These are phyloP conservation scores for Chloroceryle inda DNA, from an alignment of 2,797 vertebrate species.

Conservation along the genomic window DNA sequence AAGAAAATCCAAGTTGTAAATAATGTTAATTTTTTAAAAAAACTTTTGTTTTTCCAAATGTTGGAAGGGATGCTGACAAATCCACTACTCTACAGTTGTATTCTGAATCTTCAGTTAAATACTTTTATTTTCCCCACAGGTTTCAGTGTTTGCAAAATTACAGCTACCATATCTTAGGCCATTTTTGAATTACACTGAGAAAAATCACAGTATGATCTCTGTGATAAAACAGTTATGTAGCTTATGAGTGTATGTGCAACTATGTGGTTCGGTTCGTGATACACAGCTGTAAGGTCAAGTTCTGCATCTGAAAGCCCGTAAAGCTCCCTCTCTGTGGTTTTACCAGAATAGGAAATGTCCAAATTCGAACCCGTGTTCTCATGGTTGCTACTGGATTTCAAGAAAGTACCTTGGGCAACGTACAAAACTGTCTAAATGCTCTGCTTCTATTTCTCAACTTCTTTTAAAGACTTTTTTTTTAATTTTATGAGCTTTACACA, in stretches of 20 bases:
- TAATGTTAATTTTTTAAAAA: not conserved
- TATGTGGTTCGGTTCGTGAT: not conserved
- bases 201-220: not conserved
- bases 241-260: not conserved
- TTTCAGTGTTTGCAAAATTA: not conserved
- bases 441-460: not conserved
- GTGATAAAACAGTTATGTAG: not conserved
- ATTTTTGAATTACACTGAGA: not conserved
- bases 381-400: not conserved
- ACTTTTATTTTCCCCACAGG: not conserved
- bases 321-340: not conserved
- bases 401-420: not conserved
- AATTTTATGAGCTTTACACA: not conserved
- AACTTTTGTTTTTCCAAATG: not conserved
- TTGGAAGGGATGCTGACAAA: not conserved
- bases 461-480: not conserved
- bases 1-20: not conserved
- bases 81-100: not conserved
- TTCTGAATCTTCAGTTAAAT: not conserved
- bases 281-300: not conserved
- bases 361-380: not conserved
- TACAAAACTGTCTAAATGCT: not conserved
- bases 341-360: not conserved
- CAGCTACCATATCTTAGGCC: not conserved
- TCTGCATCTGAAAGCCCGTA: not conserved